phyloP scores from a whole-genome alignment of 2,888 invertebrate genomes.

The Platycheirus rosarum region DNA sequence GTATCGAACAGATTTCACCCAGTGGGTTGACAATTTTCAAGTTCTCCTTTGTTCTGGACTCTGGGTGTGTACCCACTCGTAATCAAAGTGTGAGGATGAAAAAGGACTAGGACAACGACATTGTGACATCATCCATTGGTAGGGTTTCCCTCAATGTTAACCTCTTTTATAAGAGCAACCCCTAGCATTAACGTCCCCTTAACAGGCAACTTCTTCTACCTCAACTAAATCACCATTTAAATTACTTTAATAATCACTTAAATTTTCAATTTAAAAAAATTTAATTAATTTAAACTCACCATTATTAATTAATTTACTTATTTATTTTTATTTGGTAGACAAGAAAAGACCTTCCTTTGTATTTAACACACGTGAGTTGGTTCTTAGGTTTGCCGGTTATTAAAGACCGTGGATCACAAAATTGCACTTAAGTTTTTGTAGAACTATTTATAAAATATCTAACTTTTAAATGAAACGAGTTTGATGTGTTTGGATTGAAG shows the following conservation, averaged over 20 bases:
- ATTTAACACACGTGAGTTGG: conserved; percentile 51
- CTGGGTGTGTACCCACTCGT: conserved; percentile 35
- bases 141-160: not conserved
- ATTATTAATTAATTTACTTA: conserved; percentile 53
- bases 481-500: conserved; percentile 29
- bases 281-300: conserved; percentile 50
- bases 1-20: conserved; percentile 3
- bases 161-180: conserved; percentile 19
- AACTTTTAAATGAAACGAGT: conserved; percentile 26
- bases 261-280: conserved; percentile 2
- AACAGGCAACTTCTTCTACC: not conserved
- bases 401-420: conserved; percentile 43
- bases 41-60: conserved; percentile 45
- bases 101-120: conserved; percentile 45
- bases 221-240: conserved; percentile 12
- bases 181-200: not conserved
- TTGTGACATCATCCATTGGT: conserved; percentile 49
- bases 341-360: too few species aligned
- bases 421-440: conserved; percentile 43
- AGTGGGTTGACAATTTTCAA: conserved; percentile 43
- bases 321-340: conserved; percentile 17
- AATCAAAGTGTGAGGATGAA: not conserved
- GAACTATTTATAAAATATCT: conserved; percentile 15
- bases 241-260: conserved; percentile 19
- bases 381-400: conserved; percentile 22